Evolutionary conservation across 2,113 vertebrate genomes (phyloP).

Genomic region (Amphiprion ocellaris): DNA sequence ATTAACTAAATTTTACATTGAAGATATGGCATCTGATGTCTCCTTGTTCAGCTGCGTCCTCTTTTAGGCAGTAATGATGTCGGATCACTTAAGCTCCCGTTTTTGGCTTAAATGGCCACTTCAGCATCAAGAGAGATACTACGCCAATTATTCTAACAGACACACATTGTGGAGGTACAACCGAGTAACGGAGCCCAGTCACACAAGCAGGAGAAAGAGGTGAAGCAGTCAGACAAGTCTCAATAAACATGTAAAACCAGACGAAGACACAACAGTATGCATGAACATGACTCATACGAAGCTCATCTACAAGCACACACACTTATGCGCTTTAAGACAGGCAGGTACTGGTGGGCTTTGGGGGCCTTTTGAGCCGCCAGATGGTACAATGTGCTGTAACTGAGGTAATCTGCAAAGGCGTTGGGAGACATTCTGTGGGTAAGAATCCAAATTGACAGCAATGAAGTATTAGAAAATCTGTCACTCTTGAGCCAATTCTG

Average conservation of each 20-base stretch:
- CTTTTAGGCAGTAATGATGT: conserved; percentile 6
- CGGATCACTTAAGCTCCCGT: conserved; percentile 57
- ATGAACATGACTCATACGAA: background rate
- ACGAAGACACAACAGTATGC: conserved; percentile 7
- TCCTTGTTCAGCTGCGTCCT: conserved; percentile 39
- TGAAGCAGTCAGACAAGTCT: conserved; percentile 10
- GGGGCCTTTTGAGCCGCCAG: conserved; percentile 45
- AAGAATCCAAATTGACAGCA: conserved; percentile 39
- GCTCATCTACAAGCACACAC: background rate
- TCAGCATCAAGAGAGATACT: conserved; percentile 29
- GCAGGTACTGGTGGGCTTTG: conserved; percentile 36
- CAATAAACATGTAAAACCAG: conserved; percentile 20
- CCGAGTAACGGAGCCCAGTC: background rate
- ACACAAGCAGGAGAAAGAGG: conserved; percentile 13
- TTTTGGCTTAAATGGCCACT: conserved; percentile 32
- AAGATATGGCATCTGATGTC: conserved; percentile 47
- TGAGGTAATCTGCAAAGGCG: conserved; percentile 60
- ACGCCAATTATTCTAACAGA: conserved; percentile 16
- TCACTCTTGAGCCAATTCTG: conserved; percentile 14
- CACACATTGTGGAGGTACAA: background rate
- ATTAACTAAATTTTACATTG: conserved; percentile 19
- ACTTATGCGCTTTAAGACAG: conserved; percentile 29
- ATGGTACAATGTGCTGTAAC: conserved; percentile 63
- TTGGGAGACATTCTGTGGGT: conserved; percentile 36
- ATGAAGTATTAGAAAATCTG: conserved; percentile 26